Percentiles rank a stretch among this genome's conserved stretches.
These are phyloP conservation scores for Pterophyllum scalare DNA, from an alignment of 2,113 vertebrate genomes.

Conservation along the genomic window DNA sequence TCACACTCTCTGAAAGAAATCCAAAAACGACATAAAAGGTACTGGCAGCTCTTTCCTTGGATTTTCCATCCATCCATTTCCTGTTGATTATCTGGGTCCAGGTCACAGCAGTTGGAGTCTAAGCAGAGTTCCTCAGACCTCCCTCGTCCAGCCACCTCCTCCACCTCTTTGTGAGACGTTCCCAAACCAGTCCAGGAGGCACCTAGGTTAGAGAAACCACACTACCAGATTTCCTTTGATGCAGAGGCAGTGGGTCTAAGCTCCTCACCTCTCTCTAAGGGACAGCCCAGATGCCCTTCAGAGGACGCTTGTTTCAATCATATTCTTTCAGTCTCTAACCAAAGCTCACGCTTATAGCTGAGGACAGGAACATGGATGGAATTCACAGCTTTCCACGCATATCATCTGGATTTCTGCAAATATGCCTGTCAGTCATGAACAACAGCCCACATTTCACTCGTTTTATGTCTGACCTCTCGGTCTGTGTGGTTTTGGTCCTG, in stretches of 20 bases:
- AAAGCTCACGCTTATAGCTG: not conserved
- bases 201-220: not conserved
- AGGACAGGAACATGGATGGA: not conserved
- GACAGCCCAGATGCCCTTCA: not conserved
- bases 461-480: not conserved
- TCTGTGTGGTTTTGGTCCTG: not conserved
- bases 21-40: too few relatives aligned
- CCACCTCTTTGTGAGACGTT: not conserved
- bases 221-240: not conserved
- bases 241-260: too few relatives aligned
- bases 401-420: not conserved
- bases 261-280: not conserved
- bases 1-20: too few relatives aligned
- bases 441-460: not conserved
- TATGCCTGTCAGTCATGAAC: not conserved
- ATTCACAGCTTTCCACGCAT: not conserved
- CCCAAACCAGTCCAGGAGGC: not conserved
- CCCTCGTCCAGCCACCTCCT: not conserved
- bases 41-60: too few relatives aligned
- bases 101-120: not conserved
- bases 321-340: not conserved
- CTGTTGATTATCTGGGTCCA: not conserved
- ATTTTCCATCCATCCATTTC: not conserved
- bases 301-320: not conserved
- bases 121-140: not conserved